Base-by-base conservation (phyloP, 2,888 invertebrate genomes). In the Aphodius sticticus region DNA sequence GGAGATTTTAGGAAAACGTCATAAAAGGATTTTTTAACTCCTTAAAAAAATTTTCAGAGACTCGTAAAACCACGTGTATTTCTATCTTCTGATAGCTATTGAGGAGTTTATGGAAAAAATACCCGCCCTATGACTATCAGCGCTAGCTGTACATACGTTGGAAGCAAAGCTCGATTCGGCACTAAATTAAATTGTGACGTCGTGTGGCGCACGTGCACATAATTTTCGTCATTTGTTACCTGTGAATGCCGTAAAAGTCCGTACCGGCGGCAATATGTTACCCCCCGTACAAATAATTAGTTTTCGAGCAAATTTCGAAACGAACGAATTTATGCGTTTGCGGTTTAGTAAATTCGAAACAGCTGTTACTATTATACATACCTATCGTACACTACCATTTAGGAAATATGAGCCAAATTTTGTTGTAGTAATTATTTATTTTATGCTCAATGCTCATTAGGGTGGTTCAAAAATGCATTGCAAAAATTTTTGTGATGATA, bases 151-250 rank as follows among this genome's bases (percentile, higher is more conserved):
- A 26, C 26, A 26, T 26, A 26, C 26, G 26, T 26, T 26, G 26
- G 26, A 26, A 26, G 26, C 26, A 26, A 26, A 26, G 26, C 53
- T 53, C 35, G 15, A 37, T 7, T 35, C 6, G 26, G 9, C 14
- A 74, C 74, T 74, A 35, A 74, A 74, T 74, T 74, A 74, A 74
- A 74, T 36, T 37, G 36, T 2, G 53, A 53, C 53, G 53, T 9
- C 26, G 36, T n/a, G 9, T 36, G 37, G 26, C 36, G 74, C 74
- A 74, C 74, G 74, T 74, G 74, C 74, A 74, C 35, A 74, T 74
- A 74, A 74, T 74, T 74, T 74, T 74, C 26, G 74, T 74, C 74
- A 74, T 74, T 74, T 26, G 74, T 74, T 74, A 74, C 74, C 74
- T 74, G n/a, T 7, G n/a, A 35, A 14, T 6, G 71, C 74, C 36